Base-by-base conservation (phyloP, 1,140 invertebrate genomes). In the Monochamus saltuarius region DNA sequence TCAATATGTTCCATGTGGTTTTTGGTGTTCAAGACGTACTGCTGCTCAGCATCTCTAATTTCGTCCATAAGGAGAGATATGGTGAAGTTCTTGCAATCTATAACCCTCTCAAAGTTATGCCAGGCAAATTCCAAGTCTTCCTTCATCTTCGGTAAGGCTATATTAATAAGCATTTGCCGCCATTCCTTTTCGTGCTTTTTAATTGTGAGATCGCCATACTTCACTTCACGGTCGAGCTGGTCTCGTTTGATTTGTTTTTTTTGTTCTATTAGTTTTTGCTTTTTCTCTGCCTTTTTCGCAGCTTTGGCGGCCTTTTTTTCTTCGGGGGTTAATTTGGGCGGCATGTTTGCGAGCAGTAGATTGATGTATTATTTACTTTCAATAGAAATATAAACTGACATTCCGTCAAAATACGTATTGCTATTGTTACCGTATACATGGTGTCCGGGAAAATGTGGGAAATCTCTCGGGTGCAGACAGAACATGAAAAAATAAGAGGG, bases 21-120 rank as follows among this genome's bases (percentile, higher is more conserved):
- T 8, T 56, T 61, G 17, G 68, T 50, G 34, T 68, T 68, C 51
- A 62, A 56, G 45, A 69, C 53, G 35, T 71, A 69, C 47, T 75
- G 72, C 14, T 71, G 59, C 19, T 73, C 67, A 7, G 67, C 62
- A 2, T 69, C 46, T 14, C 54, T 39, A 10, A 75, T 14, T 54
- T 74, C 72, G 56, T 75, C 74, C 66, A 75, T 54, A 11, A 75
- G 42, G 8, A 73, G 37, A 1, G 73, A 74, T 14, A 75, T 75
- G 1, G 59, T 58, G 29, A 74, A 71, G 58, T 75, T 73, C 40
- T 75, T 75, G 14, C 52, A 64, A 50, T 75, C 74, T 6, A 75
- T 54, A 8, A 64, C 61, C 17, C 65, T 55, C 50, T 75, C 69
- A 57, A 75, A 75, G 47, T 66, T 60, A 34, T 69, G 65, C 70